A percentile compares a stretch with the other conserved stretches of the same genome.
Conservation (phyloP, 1,140 invertebrate genomes). For the Mya arenaria region DNA sequence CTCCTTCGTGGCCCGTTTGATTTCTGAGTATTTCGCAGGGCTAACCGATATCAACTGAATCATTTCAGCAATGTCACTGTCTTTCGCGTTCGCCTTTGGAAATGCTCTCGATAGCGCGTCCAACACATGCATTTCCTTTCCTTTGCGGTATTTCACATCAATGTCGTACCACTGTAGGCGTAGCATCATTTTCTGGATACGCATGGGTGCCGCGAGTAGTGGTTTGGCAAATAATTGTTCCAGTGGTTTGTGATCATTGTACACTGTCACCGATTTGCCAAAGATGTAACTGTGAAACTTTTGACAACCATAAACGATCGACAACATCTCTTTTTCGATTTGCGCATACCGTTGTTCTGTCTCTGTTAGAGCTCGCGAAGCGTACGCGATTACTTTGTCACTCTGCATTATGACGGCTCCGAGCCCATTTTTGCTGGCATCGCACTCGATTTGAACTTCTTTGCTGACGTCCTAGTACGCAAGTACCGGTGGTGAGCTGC, state of each 20-base stretch:
- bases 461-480: constrained; percentile 21
- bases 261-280: constrained; percentile 68
- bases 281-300: constrained; percentile 81
- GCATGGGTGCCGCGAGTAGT: constrained; percentile 54
- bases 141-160: neutral
- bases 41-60: neutral
- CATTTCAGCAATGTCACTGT: neutral
- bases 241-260: constrained; percentile 79
- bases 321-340: constrained; percentile 81
- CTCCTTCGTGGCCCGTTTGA: neutral
- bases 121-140: constrained; percentile 21
- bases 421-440: constrained; percentile 22
- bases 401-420: constrained; percentile 51
- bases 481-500: constrained; percentile 37
- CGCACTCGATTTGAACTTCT: constrained; percentile 28
- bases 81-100: neutral
- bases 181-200: constrained; percentile 80
- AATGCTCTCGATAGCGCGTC: constrained; percentile 6
- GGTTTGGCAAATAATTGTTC: constrained; percentile 69
- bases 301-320: constrained; percentile 74
- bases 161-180: constrained; percentile 77
- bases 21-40: constrained; percentile 39
- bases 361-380: constrained; percentile 78
- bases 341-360: constrained; percentile 60
- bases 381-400: constrained; percentile 78